Base-by-base conservation (phyloP, 2,888 invertebrate genomes). In the Micropterix aruncella region DNA sequence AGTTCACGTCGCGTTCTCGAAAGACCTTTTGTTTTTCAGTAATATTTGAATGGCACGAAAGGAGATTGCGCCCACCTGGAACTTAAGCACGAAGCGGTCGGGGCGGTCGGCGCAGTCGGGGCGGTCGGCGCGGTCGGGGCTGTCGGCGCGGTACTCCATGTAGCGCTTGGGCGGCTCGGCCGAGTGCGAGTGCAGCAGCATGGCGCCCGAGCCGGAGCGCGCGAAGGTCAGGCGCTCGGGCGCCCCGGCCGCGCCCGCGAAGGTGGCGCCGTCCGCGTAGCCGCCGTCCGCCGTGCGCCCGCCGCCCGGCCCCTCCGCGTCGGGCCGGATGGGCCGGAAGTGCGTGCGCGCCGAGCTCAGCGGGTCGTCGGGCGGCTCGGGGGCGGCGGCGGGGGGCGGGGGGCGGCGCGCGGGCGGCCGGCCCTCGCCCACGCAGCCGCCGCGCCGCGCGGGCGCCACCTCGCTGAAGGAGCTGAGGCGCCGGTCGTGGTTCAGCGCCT, bases 291-390 rank as follows among this genome's bases (percentile, higher is more conserved):
- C 57, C 60, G 47, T 44, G 43, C 42, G 44, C 52, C 53, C 48
- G 27, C 47, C 45, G 42, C 60, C 62, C 42, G 61, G 60, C 37
- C 61, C 61, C 37, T 56, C 58, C 37, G 56, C 58, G 41, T 58
- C 52, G 51, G 73, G 73, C 54, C 75, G 75, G 53, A 90, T 89
- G 14, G 90, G 89, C 52, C 80, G 77, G 67, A 91, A 90, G 65
- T 91, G 90, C 46, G 88, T 89, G 50, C 79, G 78, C 50, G 80
- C 73, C 4, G 89, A 83, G 15, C 82, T 83, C 48, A 87, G 70
- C 52, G 87, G 64, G 62, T 88, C 84, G 57, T 86, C 86, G 5
- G 5, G 7, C 5, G 5, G 7, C 12, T 27, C 12, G 5, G 5
- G 27, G 12, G 5, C 27, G 27, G 12, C 27, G 7, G 15, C 18